These are phyloP conservation scores for Bovichtus variegatus DNA, from an alignment of 2,797 vertebrate genomes.

Conservation along the genomic window DNA sequence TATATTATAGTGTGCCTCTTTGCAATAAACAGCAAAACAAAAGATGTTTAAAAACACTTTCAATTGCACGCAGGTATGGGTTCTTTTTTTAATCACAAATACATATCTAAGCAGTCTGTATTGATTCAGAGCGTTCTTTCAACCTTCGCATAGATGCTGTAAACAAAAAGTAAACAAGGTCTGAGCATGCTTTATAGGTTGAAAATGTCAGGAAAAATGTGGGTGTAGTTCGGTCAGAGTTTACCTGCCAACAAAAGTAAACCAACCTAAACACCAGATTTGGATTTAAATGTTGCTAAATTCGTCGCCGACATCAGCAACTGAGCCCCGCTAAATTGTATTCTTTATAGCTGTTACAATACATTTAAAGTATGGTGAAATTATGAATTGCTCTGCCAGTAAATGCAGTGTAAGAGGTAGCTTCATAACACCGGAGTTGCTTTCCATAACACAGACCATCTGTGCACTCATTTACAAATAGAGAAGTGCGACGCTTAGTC, in stretches of 20 bases:
- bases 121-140: neutral
- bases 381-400: conserved; percentile 35
- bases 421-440: conserved; percentile 28
- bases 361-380: neutral
- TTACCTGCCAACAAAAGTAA: no score
- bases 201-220: neutral
- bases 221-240: no score
- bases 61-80: neutral
- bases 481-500: conserved; percentile 28
- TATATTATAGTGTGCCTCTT: neutral
- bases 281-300: no score
- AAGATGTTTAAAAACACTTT: neutral
- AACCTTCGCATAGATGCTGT: neutral
- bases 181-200: no score
- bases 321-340: no score
- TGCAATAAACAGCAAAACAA: neutral
- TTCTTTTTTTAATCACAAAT: neutral
- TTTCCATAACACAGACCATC: conserved; percentile 48
- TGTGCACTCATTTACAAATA: conserved; percentile 49
- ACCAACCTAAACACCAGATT: no score
- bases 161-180: neutral
- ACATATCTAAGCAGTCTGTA: neutral
- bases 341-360: neutral
- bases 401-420: conserved; percentile 25
- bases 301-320: no score